phyloP scores from a whole-genome alignment of 2,888 invertebrate species.

The Trimorus sp. region DNA sequence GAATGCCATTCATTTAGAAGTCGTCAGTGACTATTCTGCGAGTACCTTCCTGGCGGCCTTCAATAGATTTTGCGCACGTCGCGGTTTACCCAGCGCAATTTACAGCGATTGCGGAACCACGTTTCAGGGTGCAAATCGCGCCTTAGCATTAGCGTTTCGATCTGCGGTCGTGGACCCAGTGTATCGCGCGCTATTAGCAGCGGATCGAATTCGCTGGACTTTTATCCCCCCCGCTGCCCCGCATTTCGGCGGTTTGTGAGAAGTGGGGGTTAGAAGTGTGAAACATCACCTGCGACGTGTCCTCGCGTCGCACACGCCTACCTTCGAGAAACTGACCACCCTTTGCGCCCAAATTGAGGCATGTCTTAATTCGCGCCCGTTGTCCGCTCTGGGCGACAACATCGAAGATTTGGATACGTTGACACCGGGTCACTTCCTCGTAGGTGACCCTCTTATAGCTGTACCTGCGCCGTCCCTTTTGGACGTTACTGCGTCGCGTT shows the following conservation, averaged over 20 bases:
- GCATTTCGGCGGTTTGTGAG: slow-evolving; percentile 3
- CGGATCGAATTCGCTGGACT: not conserved
- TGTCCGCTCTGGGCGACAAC: not conserved
- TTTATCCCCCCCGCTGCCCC: slow-evolving; percentile 2
- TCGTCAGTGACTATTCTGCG: too few species aligned
- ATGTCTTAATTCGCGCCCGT: not conserved
- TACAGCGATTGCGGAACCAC: too few species aligned
- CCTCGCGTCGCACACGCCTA: not conserved
- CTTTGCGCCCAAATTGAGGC: not conserved
- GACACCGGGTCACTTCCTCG: slow-evolving; percentile 11
- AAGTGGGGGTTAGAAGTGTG: not conserved
- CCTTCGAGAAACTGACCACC: slow-evolving; percentile 1
- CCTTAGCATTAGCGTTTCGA: too few species aligned
- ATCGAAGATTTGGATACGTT: not conserved
- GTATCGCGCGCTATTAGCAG: too few species aligned
- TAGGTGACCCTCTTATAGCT: not conserved
- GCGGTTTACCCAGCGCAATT: too few species aligned
- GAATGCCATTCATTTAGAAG: too few species aligned
- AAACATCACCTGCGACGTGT: not conserved
- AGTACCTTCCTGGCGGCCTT: too few species aligned
- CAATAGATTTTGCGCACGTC: too few species aligned
- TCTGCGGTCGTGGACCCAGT: too few species aligned
- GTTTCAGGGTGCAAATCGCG: too few species aligned
- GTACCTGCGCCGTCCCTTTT: not conserved
- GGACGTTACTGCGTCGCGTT: not conserved